These are phyloP conservation scores for Darevskia mixta DNA, from an alignment of 2,797 vertebrate genomes.

Conservation along the genomic window DNA sequence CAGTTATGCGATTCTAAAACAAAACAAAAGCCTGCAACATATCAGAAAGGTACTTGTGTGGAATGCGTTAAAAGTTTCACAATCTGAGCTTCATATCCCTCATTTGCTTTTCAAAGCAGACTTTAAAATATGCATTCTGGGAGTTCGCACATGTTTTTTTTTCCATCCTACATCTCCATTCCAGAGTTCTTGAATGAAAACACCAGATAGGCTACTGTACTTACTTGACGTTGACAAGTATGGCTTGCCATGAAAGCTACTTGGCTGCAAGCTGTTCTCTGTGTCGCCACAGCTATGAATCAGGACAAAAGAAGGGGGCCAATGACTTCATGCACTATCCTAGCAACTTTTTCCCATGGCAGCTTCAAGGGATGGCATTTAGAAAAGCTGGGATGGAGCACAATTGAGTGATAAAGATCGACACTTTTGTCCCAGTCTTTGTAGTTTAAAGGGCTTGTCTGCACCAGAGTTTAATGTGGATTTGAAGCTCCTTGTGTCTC, in stretches of 20 bases:
- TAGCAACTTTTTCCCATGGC: not conserved
- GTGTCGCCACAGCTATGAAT: not conserved
- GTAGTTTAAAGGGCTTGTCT: not conserved
- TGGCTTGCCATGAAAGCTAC: no score
- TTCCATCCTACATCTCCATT: not conserved
- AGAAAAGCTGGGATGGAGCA: not conserved
- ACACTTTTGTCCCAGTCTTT: not conserved
- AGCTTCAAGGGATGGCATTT: not conserved
- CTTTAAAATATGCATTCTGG: not conserved
- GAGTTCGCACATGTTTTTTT: not conserved
- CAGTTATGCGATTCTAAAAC: not conserved
- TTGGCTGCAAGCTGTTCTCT: not conserved
- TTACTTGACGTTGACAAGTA: not conserved
- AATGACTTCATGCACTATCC: not conserved
- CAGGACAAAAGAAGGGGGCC: not conserved
- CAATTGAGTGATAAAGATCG: not conserved
- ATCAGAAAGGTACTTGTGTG: not conserved
- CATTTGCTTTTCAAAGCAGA: not conserved
- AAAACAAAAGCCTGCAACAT: not conserved
- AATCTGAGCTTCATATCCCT: not conserved
- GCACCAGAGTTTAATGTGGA: no score
- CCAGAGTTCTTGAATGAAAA: not conserved
- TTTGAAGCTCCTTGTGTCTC: no score
- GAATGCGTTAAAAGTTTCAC: not conserved
- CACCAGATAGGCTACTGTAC: not conserved